Evolutionary conservation across 2,888 invertebrate species (phyloP).

Genomic region (Torymus auratus): DNA sequence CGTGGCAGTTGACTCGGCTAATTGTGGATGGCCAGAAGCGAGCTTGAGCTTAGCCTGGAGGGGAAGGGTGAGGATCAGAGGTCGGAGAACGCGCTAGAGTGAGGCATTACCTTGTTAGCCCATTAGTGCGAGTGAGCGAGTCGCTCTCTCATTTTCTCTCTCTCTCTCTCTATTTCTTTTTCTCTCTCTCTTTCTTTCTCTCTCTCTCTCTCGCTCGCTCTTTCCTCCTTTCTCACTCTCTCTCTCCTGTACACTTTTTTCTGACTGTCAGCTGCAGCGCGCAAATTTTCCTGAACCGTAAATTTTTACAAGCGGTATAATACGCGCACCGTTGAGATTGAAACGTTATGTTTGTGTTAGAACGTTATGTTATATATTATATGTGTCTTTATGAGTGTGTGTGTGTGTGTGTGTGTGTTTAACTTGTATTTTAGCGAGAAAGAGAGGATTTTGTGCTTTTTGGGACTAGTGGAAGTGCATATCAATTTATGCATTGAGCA

Average conservation of each 20-base stretch:
- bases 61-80: constrained; percentile 5
- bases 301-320: constrained; percentile 1
- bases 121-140: constrained; percentile 31
- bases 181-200: not conserved
- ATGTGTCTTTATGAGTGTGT: not conserved
- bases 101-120: constrained; percentile 38
- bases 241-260: too few relatives aligned
- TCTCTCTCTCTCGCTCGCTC: not conserved
- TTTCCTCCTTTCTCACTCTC: not conserved
- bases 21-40: constrained; percentile 20
- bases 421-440: too few relatives aligned
- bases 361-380: too few relatives aligned
- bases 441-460: too few relatives aligned
- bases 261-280: too few relatives aligned
- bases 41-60: not conserved
- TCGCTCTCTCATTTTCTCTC: not conserved
- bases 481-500: too few relatives aligned
- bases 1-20: constrained; percentile 29
- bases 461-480: too few relatives aligned
- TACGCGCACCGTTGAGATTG: not conserved
- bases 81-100: not conserved
- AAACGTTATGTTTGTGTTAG: not conserved
- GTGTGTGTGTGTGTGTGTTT: too few relatives aligned
- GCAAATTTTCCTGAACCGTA: constrained; percentile 8
- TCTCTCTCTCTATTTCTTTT: not conserved